Evolutionary conservation across 2,113 vertebrate genomes (phyloP).

Genomic region (Calypte anna): DNA sequence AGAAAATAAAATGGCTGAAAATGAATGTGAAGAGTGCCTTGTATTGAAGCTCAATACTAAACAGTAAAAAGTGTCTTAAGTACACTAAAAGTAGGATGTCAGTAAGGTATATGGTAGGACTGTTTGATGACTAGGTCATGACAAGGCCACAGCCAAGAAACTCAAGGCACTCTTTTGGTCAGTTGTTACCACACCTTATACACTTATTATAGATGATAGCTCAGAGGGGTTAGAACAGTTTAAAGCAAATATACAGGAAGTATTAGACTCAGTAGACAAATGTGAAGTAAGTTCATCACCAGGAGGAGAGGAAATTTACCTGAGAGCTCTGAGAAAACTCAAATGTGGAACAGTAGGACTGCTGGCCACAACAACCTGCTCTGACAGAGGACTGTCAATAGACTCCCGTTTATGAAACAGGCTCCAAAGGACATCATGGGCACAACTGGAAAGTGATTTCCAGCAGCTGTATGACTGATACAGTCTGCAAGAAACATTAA

Average conservation of each 20-base stretch:
- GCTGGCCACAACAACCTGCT: not conserved
- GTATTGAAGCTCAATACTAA: not conserved
- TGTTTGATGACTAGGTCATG: not conserved
- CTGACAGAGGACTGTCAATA: not conserved
- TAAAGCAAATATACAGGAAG: not conserved
- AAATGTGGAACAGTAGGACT: not conserved
- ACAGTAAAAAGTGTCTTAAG: not conserved
- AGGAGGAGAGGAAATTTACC: not conserved
- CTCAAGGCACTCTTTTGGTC: not conserved
- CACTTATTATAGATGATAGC: fast-evolving
- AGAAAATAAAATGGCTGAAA: not conserved
- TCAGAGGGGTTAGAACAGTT: fast-evolving
- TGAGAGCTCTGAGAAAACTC: not conserved
- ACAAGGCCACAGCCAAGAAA: not conserved
- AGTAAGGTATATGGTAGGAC: not conserved
- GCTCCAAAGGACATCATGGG: not conserved
- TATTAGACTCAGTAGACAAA: not conserved
- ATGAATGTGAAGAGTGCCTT: not conserved
- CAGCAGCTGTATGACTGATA: not conserved
- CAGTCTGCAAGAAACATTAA: not conserved
- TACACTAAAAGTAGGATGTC: not conserved
- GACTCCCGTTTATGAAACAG: not conserved
- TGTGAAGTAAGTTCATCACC: not conserved
- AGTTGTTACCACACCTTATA: fast-evolving
- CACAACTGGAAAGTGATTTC: not conserved